A percentile compares a stretch with the other conserved stretches of the same genome.
Conservation (phyloP, 2,113 vertebrate genomes). For the Pheucticus melanocephalus region DNA sequence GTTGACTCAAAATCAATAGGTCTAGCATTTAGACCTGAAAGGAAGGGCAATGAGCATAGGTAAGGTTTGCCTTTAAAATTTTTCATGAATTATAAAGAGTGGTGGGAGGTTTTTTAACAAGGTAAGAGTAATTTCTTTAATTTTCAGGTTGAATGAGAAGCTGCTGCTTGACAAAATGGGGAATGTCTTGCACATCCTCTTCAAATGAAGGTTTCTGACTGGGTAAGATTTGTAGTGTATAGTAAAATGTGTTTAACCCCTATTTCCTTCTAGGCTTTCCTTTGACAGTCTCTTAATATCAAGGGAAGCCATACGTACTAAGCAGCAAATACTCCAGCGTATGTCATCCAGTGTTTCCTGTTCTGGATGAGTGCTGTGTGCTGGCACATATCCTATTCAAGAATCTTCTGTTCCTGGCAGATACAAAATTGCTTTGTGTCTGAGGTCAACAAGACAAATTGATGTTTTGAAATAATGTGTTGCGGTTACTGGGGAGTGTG, state of each 20-base stretch:
- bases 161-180: constrained; percentile 83
- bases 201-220: constrained; percentile 90
- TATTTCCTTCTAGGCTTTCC: constrained; percentile 53
- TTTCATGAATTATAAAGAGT: constrained; percentile 83
- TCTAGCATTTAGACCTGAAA: constrained; percentile 91
- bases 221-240: constrained; percentile 85
- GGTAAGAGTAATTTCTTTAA: constrained; percentile 98
- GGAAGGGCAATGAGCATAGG: constrained; percentile 93
- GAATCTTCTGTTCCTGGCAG: not conserved
- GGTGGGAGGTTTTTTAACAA: constrained; percentile 76
- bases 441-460: not conserved
- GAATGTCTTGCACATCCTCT: constrained; percentile 90
- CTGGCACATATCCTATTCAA: not conserved
- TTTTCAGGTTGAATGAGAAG: constrained; percentile 96
- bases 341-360: not conserved
- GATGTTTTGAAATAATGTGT: not conserved
- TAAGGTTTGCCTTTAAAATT: constrained; percentile 88
- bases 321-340: not conserved
- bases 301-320: not conserved
- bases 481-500: not conserved
- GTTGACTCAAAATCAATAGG: constrained; percentile 84
- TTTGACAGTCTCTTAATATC: not conserved
- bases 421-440: not conserved
- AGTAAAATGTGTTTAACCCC: constrained; percentile 39
- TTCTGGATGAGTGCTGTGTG: not conserved